Conservation (phyloP, 2,113 vertebrate species). For the Sapajus apella region DNA sequence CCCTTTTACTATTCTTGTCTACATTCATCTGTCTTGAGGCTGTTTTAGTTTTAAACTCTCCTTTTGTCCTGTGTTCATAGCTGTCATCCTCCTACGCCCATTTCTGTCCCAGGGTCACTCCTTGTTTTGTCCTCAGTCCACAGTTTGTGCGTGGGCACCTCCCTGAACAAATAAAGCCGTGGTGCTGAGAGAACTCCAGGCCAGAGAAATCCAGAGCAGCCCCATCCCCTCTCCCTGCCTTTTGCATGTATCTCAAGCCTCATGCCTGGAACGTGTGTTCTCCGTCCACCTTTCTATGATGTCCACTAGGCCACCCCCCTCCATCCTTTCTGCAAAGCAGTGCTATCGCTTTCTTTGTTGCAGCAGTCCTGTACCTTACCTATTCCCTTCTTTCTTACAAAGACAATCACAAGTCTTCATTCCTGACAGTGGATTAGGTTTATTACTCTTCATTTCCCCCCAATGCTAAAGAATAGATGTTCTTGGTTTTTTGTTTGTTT, state of each 20-base stretch:
- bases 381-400: background rate
- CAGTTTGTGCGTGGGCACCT: background rate
- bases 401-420: background rate
- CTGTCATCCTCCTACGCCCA: background rate
- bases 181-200: background rate
- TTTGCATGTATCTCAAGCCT: background rate
- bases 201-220: background rate
- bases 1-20: background rate
- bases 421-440: background rate
- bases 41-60: background rate
- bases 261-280: accelerated
- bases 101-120: background rate
- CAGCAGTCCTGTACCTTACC: background rate
- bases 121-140: background rate
- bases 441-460: background rate
- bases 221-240: background rate
- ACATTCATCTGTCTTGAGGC: accelerated
- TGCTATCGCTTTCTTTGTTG: background rate
- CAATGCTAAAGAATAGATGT: background rate
- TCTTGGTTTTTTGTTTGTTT: background rate
- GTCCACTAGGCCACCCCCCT: accelerated
- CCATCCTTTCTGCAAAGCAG: background rate
- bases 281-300: accelerated
- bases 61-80: too few species aligned
- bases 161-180: background rate